A percentile compares a stretch with the other conserved stretches of the same genome.
These are phyloP conservation scores for Numenius phaeopus DNA, from an alignment of 2,797 vertebrate genomes.

Conservation along the genomic window DNA sequence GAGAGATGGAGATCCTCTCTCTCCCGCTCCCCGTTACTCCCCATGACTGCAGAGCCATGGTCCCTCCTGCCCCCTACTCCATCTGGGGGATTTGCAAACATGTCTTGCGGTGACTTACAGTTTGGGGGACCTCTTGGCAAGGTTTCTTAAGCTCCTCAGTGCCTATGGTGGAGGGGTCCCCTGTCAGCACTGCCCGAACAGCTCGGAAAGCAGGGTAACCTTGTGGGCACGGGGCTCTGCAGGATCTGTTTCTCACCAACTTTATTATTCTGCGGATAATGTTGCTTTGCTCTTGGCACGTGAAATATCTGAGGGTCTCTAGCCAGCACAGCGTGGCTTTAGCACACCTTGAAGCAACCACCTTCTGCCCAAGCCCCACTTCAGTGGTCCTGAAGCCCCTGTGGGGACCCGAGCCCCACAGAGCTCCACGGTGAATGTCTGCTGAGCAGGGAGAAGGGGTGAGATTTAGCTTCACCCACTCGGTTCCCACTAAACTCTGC, in stretches of 20 bases:
- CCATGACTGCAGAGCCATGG: not conserved
- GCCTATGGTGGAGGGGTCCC: not conserved
- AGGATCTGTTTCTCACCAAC: not conserved
- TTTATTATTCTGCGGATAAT: not conserved
- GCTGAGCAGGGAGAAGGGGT: not conserved
- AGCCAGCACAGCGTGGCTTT: not conserved
- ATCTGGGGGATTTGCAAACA: not conserved
- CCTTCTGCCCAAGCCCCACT: not conserved
- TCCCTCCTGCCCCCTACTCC: not conserved
- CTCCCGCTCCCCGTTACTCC: fast-evolving
- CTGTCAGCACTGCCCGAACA: not conserved
- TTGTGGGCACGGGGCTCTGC: not conserved
- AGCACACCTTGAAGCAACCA: not conserved
- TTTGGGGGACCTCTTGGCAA: not conserved
- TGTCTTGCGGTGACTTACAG: not conserved
- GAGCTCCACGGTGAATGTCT: not conserved
- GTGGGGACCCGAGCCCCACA: not conserved
- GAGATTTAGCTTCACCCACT: not conserved
- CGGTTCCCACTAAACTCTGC: not conserved
- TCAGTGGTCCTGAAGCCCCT: not conserved
- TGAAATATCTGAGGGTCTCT: not conserved
- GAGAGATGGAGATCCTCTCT: not conserved
- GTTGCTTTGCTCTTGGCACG: not conserved
- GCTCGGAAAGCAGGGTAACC: not conserved
- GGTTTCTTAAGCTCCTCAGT: not conserved